Conservation (phyloP, 2,888 invertebrate genomes). For the Heliconius erato region DNA sequence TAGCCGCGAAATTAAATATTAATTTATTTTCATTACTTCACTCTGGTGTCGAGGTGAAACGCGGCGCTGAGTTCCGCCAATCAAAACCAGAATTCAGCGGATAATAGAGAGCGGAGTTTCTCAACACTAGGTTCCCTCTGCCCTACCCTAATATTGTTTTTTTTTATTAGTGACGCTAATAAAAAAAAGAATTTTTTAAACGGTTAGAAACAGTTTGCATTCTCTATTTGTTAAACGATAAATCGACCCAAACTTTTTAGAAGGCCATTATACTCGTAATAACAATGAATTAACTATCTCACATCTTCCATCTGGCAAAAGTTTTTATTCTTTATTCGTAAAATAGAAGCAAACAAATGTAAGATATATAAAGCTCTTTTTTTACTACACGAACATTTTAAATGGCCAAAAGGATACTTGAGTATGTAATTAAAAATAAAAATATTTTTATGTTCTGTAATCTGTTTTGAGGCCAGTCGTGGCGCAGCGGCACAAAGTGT, state of each 20-base stretch:
- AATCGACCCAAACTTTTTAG: neutral
- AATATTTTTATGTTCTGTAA: neutral
- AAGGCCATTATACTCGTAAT: neutral
- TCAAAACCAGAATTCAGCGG: too few relatives aligned
- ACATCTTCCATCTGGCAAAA: conserved; percentile 12
- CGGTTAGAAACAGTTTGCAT: neutral
- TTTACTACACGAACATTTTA: conserved; percentile 1
- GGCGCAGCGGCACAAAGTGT: too few relatives aligned
- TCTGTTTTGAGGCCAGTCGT: neutral
- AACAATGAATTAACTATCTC: conserved; percentile 10
- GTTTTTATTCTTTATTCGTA: conserved; percentile 16
- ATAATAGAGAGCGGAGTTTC: too few relatives aligned
- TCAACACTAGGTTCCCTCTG: too few relatives aligned
- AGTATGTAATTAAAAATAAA: neutral
- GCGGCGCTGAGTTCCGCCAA: too few relatives aligned
- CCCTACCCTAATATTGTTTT: too few relatives aligned
- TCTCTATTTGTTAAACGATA: neutral
- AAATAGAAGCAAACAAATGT: conserved; percentile 16
- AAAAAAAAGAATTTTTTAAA: neutral
- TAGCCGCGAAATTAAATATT: too few relatives aligned
- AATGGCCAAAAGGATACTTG: neutral
- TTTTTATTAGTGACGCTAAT: too few relatives aligned
- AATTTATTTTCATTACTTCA: too few relatives aligned
- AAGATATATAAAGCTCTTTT: conserved; percentile 5
- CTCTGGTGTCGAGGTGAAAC: too few relatives aligned